A percentile compares a stretch with the other conserved stretches of the same genome.
phyloP scores from a whole-genome alignment of 2,797 vertebrate genomes.

The Pipistrellus pipistrellus region DNA sequence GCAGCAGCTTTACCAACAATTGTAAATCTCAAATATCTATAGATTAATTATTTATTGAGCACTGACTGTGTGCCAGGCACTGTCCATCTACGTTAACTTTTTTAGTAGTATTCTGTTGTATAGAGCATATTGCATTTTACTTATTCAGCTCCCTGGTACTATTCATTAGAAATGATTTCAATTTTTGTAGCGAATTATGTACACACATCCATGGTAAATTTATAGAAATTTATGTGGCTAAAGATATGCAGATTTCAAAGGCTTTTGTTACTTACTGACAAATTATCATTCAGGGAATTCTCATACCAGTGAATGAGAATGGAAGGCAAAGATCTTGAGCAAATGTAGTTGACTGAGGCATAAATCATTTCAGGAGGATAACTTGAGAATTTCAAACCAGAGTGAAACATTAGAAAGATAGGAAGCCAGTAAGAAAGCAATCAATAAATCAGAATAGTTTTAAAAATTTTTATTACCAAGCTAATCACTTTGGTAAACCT shows the following conservation, averaged over 20 bases:
- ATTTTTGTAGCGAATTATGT: background rate
- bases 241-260: background rate
- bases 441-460: background rate
- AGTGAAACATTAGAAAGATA: background rate
- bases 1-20: background rate
- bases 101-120: background rate
- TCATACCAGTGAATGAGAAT: background rate
- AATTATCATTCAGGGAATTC: background rate
- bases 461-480: background rate
- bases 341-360: background rate
- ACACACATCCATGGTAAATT: background rate
- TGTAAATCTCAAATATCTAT: background rate
- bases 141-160: background rate
- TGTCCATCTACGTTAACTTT: background rate
- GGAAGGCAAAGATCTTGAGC: background rate
- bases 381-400: slow-evolving; percentile 17
- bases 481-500: background rate
- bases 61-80: background rate
- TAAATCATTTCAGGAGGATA: background rate
- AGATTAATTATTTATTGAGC: background rate
- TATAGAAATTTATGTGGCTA: background rate
- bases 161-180: background rate
- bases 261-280: background rate
- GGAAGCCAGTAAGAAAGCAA: background rate
- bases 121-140: background rate